Conservation (phyloP, 2,113 vertebrate genomes). For the Brachyhypopomus gauderio region DNA sequence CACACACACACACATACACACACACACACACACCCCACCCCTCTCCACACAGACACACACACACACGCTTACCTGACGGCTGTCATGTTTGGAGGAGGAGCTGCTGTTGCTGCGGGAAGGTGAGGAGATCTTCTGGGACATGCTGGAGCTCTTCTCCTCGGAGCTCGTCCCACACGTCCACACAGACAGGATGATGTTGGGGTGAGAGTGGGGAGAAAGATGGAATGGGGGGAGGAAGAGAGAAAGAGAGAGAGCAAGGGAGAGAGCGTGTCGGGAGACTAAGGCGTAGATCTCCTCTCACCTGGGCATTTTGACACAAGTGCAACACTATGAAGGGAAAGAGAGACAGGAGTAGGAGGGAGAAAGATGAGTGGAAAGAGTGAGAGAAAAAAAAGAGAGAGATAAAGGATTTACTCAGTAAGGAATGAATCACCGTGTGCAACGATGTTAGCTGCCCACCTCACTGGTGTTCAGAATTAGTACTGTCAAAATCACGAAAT, state of each 20-base stretch:
- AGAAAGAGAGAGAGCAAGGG: constrained; percentile 15
- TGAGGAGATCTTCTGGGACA: constrained; percentile 89
- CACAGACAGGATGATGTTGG: background rate
- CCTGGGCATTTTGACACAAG: background rate
- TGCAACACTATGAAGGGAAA: constrained; percentile 29
- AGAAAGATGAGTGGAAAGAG: constrained; percentile 15
- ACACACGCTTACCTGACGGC: constrained; percentile 84
- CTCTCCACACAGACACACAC: background rate
- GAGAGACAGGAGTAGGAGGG: constrained; percentile 6
- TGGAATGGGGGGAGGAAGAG: constrained; percentile 17
- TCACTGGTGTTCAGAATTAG: background rate
- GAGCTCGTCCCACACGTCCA: constrained; percentile 73
- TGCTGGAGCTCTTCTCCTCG: constrained; percentile 82
- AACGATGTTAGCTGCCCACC: background rate
- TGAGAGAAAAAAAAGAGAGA: constrained; percentile 31
- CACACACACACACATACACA: background rate
- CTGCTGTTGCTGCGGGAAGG: constrained; percentile 94
- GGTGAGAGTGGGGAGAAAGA: background rate
- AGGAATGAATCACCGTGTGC: background rate
- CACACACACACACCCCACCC: background rate
- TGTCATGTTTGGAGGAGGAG: constrained; percentile 93
- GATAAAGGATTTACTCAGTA: background rate
- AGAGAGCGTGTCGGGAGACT: constrained; percentile 3
- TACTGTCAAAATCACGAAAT: background rate
- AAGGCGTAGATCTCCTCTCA: constrained; percentile 31